Conservation (phyloP, 2,888 invertebrate species). For the Marasmarcha lunaedactyla region DNA sequence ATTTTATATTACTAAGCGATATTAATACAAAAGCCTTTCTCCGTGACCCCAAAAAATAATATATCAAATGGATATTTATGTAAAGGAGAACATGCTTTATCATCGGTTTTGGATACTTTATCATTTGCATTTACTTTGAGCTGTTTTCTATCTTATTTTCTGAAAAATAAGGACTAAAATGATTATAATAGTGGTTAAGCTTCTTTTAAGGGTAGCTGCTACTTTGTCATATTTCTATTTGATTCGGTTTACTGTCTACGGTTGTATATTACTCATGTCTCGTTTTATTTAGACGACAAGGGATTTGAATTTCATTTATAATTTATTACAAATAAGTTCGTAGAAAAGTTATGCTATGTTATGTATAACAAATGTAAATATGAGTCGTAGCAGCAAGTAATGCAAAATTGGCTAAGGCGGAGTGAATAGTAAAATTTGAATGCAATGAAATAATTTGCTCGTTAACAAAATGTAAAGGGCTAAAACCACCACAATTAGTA, state of each 20-base stretch:
- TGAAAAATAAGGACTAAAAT: background rate
- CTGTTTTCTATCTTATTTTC: background rate
- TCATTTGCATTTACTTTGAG: background rate
- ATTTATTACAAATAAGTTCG: no score
- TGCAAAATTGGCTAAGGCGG: no score
- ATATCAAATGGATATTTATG: constrained; percentile 21
- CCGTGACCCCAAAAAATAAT: constrained; percentile 18
- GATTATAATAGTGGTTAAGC: background rate
- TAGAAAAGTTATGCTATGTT: no score
- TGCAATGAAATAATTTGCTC: no score
- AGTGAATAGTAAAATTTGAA: no score
- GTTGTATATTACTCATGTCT: background rate
- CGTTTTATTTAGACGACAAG: constrained; percentile 2
- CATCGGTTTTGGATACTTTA: constrained; percentile 11
- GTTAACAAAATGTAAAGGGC: no score
- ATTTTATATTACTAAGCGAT: constrained; percentile 16
- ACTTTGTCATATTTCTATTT: background rate
- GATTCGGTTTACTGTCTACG: background rate
- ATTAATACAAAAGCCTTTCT: constrained; percentile 15
- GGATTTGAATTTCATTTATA: no score
- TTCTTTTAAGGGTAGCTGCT: background rate
- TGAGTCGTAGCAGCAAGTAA: no score
- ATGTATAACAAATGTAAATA: no score
- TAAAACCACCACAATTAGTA: no score
- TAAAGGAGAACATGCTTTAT: constrained; percentile 18